Evolutionary conservation across 2,113 vertebrate genomes (phyloP), one percentile per base, ranked within the genome.

Genomic region (Pithys albifrons): DNA sequence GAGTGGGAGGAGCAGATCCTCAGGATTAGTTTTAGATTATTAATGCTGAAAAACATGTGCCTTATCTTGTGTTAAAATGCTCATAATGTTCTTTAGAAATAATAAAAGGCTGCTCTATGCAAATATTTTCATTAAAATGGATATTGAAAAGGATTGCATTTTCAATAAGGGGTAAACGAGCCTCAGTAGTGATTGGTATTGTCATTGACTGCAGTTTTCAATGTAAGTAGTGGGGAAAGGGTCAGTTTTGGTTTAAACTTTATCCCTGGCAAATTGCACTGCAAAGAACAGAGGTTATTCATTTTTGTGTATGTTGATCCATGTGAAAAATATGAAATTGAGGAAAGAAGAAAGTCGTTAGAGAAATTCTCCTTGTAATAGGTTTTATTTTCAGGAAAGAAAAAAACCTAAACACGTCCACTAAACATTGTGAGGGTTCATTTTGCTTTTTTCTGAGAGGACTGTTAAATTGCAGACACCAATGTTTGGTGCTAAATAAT

Each of bases 11-110:
- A 96, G 78, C 91, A 91, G 91, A 94, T 97, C 96, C 96, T 98
- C 96, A 88, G 91, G 94, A 92, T 95, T 97, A 95, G 76, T 97
- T 97, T 92, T 95, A 90, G 93, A 88, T 95, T 94, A 95, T 97
- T 89, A 96, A 94, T 96, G 91, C 84, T 98, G 85, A 96, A 97
- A 96, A 96, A 94, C 97, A 71, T 97, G 98, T 98, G 98, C 98
- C 98, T 98, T 98, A 98, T 88, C 97, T 98, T 97, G 96, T 98
- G 95, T 97, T 97, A 96, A 97, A 97, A 96, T 1, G 62, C 86
- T 96, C 94, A 89, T 88, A 96, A 91, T 90, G 89, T 94, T 95
- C 92, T 94, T 95, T 67, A 92, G 64, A 94, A 94, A 79, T 86
- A 96, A 71, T 94, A 89, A 69, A 94, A 96, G 82, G 95, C 93